phyloP scores from a whole-genome alignment of 2,888 invertebrate genomes.

The Scaptomyza caliginosa region DNA sequence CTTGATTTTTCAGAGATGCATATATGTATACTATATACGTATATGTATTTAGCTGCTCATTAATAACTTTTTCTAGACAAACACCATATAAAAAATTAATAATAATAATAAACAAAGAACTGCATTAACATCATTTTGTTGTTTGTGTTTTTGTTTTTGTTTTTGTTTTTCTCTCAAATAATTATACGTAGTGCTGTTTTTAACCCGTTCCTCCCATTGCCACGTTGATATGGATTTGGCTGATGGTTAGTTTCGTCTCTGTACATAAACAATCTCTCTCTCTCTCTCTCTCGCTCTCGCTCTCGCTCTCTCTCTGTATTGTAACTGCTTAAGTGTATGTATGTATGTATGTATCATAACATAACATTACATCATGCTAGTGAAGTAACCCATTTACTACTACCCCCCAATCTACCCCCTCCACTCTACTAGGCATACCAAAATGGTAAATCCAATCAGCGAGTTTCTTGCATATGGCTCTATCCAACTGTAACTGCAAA shows the following conservation, averaged over 20 bases:
- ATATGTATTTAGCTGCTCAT: slow-evolving; percentile 42
- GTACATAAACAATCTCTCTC: slow-evolving; percentile 30
- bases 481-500: not conserved
- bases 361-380: slow-evolving; percentile 22
- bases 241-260: slow-evolving; percentile 20
- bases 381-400: slow-evolving; percentile 14
- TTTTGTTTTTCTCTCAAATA: not conserved
- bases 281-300: too few relatives aligned
- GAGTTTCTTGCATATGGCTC: not conserved
- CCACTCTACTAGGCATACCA: slow-evolving; percentile 12
- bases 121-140: slow-evolving; percentile 9
- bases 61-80: slow-evolving; percentile 25
- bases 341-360: slow-evolving; percentile 13
- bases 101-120: not conserved
- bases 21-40: slow-evolving; percentile 4
- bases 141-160: not conserved
- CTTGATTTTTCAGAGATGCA: slow-evolving; percentile 31
- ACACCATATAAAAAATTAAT: not conserved
- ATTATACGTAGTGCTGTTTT: slow-evolving; percentile 33
- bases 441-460: slow-evolving; percentile 8
- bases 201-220: slow-evolving; percentile 21
- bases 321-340: slow-evolving; percentile 15
- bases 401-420: not conserved
- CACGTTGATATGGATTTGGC: slow-evolving; percentile 24
- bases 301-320: too few relatives aligned